Base-by-base conservation (phyloP, 2,888 invertebrate genomes). In the Ophion obscuratus region DNA sequence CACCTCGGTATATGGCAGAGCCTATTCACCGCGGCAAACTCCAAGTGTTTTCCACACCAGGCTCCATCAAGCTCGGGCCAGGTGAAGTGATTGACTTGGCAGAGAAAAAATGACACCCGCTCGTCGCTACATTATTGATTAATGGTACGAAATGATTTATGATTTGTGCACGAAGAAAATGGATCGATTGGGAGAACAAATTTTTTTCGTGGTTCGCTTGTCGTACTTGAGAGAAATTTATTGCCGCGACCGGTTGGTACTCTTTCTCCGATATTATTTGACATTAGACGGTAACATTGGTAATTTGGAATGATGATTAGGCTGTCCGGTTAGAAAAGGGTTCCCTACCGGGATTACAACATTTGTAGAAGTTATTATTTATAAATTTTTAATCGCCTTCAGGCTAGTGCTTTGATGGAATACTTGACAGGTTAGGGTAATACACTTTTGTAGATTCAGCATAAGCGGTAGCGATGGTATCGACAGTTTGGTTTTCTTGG, bases 1-100 rank as follows among this genome's bases (percentile, higher is more conserved):
- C 82, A 84, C 77, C 82, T 71, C 57, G 31, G 73, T 66, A 67
- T 36, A 68, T 67, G 67, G 81, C 77, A 62, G 71, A 70, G 75
- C 62, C 59, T 20, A 47, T 64, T 36, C 47, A 59, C 31, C 20
- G 67, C 59, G 67, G 59, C 66, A 40, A 81, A 44, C 59, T 79
- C 44, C 61, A 44, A 20, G 61, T 59, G 70, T 59, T 57, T 73
- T 73, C 7, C 59, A 36, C 57, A 14, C 57, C 31, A 4, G 70
- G 57, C 31, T 36, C 31, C 36, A 73, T 73, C 67, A 47, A 75
- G 24, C 20, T n/a, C n/a, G n/a, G 20, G 5, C 71, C 11, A 20
- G 59, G 36, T 61, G 59, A 61, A 40, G 44, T 17, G 66, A 66
- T 66, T 31, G 31, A 31, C 10, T 6, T 4, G n/a, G 5, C 9